Evolutionary conservation across 2,888 invertebrate genomes (phyloP).

Genomic region (Metacarcinus magister): DNA sequence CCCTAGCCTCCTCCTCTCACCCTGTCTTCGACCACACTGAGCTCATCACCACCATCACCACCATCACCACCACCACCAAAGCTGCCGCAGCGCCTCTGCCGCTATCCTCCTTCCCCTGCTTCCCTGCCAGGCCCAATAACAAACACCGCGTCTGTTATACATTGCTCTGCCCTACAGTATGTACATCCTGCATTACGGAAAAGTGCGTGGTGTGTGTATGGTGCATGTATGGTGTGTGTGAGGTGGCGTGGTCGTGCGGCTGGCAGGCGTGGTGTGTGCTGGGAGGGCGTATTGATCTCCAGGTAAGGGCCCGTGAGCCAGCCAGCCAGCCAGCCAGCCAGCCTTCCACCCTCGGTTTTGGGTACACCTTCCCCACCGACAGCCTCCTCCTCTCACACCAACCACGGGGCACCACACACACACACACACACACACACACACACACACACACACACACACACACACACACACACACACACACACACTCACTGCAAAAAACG

Average conservation of each 20-base stretch:
- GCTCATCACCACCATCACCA: not conserved
- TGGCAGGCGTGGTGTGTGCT: conserved; percentile 32
- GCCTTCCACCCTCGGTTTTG: not conserved
- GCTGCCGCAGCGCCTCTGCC: conserved; percentile 54
- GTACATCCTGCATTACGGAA: not conserved
- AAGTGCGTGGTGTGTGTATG: not conserved
- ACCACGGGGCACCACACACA: not conserved
- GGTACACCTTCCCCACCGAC: not conserved
- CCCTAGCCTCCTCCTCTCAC: conserved; percentile 66
- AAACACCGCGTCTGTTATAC: not conserved
- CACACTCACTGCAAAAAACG: not conserved
- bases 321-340: not conserved
- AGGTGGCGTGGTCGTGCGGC: not conserved
- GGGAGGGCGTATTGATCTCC: conserved; percentile 4
- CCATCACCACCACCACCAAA: not conserved
- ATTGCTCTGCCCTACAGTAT: not conserved
- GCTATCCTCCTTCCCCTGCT: not conserved
- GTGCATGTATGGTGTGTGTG: not conserved
- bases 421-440: not conserved
- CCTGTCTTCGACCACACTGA: conserved; percentile 77
- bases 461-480: not conserved
- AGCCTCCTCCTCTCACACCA: conserved; percentile 42
- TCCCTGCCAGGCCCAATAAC: not conserved
- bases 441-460: not conserved
- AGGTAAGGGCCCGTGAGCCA: not conserved